Conservation (phyloP, 1,140 invertebrate species). For the Dinoponera quadriceps region DNA sequence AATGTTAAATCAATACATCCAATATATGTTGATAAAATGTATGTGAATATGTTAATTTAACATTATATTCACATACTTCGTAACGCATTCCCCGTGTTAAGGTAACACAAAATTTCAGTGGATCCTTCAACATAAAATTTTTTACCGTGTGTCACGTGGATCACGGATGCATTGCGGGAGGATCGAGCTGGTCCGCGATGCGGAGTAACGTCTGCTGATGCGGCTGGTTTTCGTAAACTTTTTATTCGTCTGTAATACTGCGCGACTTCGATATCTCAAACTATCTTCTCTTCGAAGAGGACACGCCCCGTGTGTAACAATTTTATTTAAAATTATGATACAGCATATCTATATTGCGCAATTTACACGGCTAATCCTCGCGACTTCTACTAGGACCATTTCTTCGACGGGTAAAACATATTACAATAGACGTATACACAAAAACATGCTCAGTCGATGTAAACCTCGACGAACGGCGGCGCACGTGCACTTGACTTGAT, state of each 20-base stretch:
- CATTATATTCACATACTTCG: too few relatives aligned
- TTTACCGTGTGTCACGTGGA: too few relatives aligned
- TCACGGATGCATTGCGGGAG: neutral
- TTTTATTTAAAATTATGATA: constrained; percentile 78
- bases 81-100: too few relatives aligned
- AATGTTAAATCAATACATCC: too few relatives aligned
- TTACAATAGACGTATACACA: constrained; percentile 31
- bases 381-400: constrained; percentile 67
- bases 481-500: neutral
- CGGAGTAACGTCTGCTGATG: neutral
- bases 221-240: constrained; percentile 38
- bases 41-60: too few relatives aligned
- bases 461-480: neutral
- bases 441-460: constrained; percentile 41
- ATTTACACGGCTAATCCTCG: constrained; percentile 76
- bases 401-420: constrained; percentile 19
- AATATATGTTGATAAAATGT: too few relatives aligned
- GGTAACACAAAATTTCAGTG: too few relatives aligned
- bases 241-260: constrained; percentile 83
- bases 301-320: constrained; percentile 68
- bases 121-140: too few relatives aligned
- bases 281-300: constrained; percentile 62
- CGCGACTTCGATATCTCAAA: constrained; percentile 76
- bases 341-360: constrained; percentile 77
- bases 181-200: neutral